A percentile compares a stretch with the other conserved stretches of the same genome.
These are phyloP conservation scores for Halocaridina rubra DNA, from an alignment of 2,888 invertebrate genomes.

Conservation along the genomic window DNA sequence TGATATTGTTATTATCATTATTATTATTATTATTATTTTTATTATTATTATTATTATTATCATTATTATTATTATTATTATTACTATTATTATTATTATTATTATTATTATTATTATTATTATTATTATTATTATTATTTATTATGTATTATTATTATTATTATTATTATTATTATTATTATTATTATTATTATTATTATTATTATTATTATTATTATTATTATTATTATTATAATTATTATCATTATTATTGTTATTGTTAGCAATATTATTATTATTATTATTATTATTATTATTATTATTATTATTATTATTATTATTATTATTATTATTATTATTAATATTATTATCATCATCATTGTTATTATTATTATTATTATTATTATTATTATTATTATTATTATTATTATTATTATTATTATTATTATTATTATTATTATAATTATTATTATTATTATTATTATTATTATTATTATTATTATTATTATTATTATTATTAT, in stretches of 20 bases:
- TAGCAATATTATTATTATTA: neutral
- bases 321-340: neutral
- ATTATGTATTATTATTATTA: no score
- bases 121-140: neutral
- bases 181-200: neutral
- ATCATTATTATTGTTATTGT: neutral
- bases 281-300: neutral
- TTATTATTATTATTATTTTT: neutral
- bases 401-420: neutral
- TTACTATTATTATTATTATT: neutral
- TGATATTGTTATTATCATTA: neutral
- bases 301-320: neutral
- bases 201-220: neutral
- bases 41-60: neutral
- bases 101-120: neutral
- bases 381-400: neutral
- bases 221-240: neutral
- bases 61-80: neutral
- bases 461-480: neutral
- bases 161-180: neutral
- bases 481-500: neutral
- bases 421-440: neutral
- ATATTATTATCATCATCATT: neutral
- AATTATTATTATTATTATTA: neutral
- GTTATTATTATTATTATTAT: neutral